Evolutionary conservation across 2,113 vertebrate genomes (phyloP), one percentile per base, ranked within the genome.

Genomic region (Etheostoma spectabile): DNA sequence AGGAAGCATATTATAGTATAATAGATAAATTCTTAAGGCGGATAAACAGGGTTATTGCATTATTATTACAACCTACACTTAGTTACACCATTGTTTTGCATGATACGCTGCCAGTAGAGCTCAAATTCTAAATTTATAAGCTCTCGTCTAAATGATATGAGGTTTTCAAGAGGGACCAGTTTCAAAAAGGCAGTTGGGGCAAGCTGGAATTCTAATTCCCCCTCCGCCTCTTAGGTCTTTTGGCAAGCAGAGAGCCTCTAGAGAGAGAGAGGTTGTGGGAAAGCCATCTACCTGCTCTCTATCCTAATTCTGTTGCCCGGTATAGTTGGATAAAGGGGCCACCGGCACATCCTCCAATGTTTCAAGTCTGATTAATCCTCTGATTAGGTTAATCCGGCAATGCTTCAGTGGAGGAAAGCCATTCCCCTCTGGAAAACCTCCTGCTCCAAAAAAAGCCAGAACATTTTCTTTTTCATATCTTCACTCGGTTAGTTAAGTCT

Each of bases 331-430:
- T 92, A 84, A 91, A 85, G 90, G 86, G 82, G 87, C 92, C 88
- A 92, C 88, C 76, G 66, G 88, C 85, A 59, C 80, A 75, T 90
- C 86, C 90, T 91, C 81, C 56, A 71, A 86, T 91, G 88, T 92
- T 95, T 93, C 88, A 91, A 92, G 90, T 91, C 88, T 86, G 91
- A 90, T 93, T 94, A 90, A 91, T 92, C 90, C 89, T 90, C 83
- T 94, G 94, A 95, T 95, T 94, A 90, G 87, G 86, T 90, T 95
- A 94, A 95, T 93, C 92, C 91, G 83, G 86, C 90, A 68, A 80
- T 72, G 86, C 87, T 84, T 87, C 81, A 87, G 52, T 88, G 53
- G 72, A 88, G 79, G 67, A 57, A 75, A 88, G 70, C 77, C 65
- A 74, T 72, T 46, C 85, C 69, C 73, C 74, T 79, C 64, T 57